phyloP scores from a whole-genome alignment of 1,140 invertebrate genomes.

The Contarinia nasturtii region DNA sequence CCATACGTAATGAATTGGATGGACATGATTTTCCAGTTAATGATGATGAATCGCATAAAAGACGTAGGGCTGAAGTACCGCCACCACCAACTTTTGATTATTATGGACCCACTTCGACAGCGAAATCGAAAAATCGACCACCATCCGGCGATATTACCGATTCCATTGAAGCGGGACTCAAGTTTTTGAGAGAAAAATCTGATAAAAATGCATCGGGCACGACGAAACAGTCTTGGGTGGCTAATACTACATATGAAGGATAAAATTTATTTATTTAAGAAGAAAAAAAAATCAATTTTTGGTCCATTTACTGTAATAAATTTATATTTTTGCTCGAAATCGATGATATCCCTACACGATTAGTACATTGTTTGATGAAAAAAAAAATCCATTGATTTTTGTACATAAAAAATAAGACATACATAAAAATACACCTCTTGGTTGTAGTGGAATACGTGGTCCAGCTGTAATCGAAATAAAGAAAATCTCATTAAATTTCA shows the following conservation, averaged over 20 bases:
- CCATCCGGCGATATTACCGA: slow-evolving; percentile 31
- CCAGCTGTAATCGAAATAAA: too few species aligned
- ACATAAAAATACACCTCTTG: too few species aligned
- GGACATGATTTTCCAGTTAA: slow-evolving; percentile 14
- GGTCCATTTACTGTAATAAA: too few species aligned
- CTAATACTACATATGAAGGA: slow-evolving; percentile 17
- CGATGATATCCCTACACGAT: too few species aligned
- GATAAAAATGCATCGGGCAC: slow-evolving; percentile 24
- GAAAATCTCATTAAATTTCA: too few species aligned
- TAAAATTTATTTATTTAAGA: too few species aligned
- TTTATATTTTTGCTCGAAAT: too few species aligned
- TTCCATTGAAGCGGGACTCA: slow-evolving; percentile 44
- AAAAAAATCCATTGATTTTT: too few species aligned
- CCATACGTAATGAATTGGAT: slow-evolving; percentile 28
- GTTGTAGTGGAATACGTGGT: too few species aligned
- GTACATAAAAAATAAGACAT: too few species aligned
- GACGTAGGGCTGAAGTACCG: slow-evolving; percentile 31
- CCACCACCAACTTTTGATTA: slow-evolving; percentile 42
- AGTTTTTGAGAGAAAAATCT: slow-evolving; percentile 38
- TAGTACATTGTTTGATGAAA: too few species aligned
- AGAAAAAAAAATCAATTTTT: too few species aligned
- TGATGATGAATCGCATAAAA: slow-evolving; percentile 10
- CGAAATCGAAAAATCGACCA: slow-evolving; percentile 5
- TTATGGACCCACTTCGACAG: slow-evolving; percentile 7
- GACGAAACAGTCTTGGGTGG: slow-evolving; percentile 17